A percentile compares a stretch with the other conserved stretches of the same genome.
Evolutionary conservation across 2,797 vertebrate genomes (phyloP).

Genomic region (Microchirus variegatus): DNA sequence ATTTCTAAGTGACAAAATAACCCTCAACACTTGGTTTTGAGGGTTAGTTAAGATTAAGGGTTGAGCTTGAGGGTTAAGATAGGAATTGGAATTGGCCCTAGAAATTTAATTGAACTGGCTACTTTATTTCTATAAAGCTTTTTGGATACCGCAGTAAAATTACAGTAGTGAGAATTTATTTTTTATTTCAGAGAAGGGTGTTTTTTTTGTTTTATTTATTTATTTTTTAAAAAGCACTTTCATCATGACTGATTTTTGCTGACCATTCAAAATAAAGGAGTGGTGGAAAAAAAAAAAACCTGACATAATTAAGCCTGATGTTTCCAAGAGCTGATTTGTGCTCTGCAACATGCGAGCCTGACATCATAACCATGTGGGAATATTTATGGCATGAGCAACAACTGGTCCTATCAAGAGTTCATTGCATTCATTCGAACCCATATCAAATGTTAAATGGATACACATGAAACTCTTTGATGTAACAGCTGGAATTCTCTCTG

Average conservation of each 20-base stretch:
- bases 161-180: too few relatives aligned
- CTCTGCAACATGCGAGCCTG: conserved; percentile 29
- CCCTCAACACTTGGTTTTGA: too few relatives aligned
- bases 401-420: too few relatives aligned
- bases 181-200: too few relatives aligned
- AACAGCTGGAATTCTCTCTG: not conserved
- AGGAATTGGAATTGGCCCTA: too few relatives aligned
- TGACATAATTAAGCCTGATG: not conserved
- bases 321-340: conserved; percentile 31
- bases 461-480: not conserved
- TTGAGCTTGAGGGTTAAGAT: too few relatives aligned
- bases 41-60: too few relatives aligned
- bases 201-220: too few relatives aligned
- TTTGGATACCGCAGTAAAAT: too few relatives aligned
- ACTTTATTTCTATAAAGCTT: too few relatives aligned
- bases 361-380: conserved; percentile 60
- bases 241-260: not conserved
- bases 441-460: not conserved
- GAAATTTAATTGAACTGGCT: too few relatives aligned
- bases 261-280: not conserved
- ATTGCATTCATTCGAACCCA: not conserved
- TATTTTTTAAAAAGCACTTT: not conserved
- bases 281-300: not conserved
- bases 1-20: too few relatives aligned
- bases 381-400: conserved; percentile 32